These are phyloP conservation scores for Oithona nana DNA, from an alignment of 2,888 invertebrate species.

Conservation along the genomic window DNA sequence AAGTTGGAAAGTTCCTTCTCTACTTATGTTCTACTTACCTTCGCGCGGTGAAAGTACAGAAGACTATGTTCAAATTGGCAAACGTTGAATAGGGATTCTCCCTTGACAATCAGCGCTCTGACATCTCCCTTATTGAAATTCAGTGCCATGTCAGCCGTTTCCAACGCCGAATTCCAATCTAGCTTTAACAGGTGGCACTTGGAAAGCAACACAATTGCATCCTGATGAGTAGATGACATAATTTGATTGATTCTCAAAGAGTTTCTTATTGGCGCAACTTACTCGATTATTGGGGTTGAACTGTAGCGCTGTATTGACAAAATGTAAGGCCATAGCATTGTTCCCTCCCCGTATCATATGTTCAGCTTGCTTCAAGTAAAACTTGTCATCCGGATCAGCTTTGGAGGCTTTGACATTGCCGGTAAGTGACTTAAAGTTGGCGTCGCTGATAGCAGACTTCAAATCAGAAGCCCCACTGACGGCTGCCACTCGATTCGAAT, in stretches of 20 bases:
- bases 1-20: too few species aligned
- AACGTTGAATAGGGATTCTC: slow-evolving; percentile 10
- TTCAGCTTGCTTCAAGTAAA: slow-evolving; percentile 8
- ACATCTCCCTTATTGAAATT: background rate
- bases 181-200: slow-evolving; percentile 9
- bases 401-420: background rate
- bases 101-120: slow-evolving; percentile 14
- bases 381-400: background rate
- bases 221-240: too few species aligned
- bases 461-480: background rate
- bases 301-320: background rate
- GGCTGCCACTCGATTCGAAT: background rate
- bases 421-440: too few species aligned
- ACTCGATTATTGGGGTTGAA: too few species aligned
- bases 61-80: slow-evolving; percentile 17
- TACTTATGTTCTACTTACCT: too few species aligned
- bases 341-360: slow-evolving; percentile 5
- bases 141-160: slow-evolving; percentile 1
- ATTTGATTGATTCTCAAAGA: too few species aligned
- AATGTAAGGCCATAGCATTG: background rate
- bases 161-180: background rate
- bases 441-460: background rate
- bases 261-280: too few species aligned
- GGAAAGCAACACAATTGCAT: background rate
- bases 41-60: slow-evolving; percentile 5